Base-by-base conservation (phyloP, 35 echinoderm and acorn worm species). In the Holothuria glaberrima region DNA sequence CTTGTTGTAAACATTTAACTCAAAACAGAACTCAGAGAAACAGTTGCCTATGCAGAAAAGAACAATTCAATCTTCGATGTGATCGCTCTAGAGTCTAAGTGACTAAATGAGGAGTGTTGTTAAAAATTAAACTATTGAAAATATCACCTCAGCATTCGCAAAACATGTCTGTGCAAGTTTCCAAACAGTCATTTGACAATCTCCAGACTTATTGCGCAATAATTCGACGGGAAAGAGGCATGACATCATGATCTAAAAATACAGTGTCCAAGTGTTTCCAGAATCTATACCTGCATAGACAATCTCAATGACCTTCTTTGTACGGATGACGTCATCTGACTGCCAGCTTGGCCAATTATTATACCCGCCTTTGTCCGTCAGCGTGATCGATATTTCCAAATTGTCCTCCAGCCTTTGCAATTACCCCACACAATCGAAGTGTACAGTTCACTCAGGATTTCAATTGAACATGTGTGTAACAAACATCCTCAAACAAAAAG, bases 121-220 rank as follows among this genome's bases (percentile, higher is more conserved):
- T 16, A 69, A 69, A 69, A 69, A 27, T 22, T 69, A 27, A 21
- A 1, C 66, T 29, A 25, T 69, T 69, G 25, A 22, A 12, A 30
- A 29, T 29, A 30, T 28, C 66, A 10, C 31, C 25, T 69, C 66
- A 69, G 66, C 66, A 30, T 69, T 27, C 22, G 25, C 66, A 69
- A 27, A 69, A 66, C 66, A 69, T 29, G 66, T 69, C 66, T 69
- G 66, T 69, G 31, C 66, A 69, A 69, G 66, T 69, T 69, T 69
- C 66, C 25, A 16, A 69, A 13, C 66, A 69, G 12, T 66, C 12
- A 66, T 29, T 22, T 66, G 12, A 66, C 63, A 66, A 66, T 66
- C 63, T 66, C 66, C 66, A 69, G 13, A 27, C n/a, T 28, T 69
- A 69, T 69, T n/a, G 66, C 66, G 66, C 66, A 69, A 69, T 2